Evolutionary conservation across 2,113 vertebrate genomes (phyloP), one percentile per base, ranked within the genome.

Genomic region (Labeo catla): DNA sequence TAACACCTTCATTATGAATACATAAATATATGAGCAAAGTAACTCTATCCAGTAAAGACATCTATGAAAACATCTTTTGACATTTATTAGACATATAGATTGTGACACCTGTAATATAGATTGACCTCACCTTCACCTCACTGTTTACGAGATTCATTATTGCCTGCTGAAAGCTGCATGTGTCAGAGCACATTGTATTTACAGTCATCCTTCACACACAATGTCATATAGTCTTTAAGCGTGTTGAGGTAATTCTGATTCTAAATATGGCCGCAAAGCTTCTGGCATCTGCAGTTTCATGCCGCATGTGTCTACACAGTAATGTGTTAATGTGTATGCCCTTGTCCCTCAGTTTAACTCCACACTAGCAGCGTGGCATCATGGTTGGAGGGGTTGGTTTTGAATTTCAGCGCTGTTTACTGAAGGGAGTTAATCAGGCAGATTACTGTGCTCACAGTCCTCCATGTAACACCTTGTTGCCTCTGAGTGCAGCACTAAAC

Each of bases 401-500:
- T 59, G 61, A 81, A 81, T 83, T 66, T 83, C 28, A 54, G 13
- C 28, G 4, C 47, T 70, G 81, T 70, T 70, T 70, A 50, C 81
- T 52, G 65, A 77, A 77, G 74, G 54, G 52, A 68, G 63, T 83
- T 83, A 83, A 83, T 70, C 63, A 83, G 45, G 9, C 7, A 3
- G 59, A 65, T 81, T 47, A 81, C 57, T 65, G 59, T 49, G 21
- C 23, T 19, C 47, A 52, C 65, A 52, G 63, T 68, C 15, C 52
- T 68, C 47, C 61, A 49, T 68, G 63, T 68, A 68, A 82, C 80
- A 82, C 23, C 45, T 83, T 70, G 65, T 68, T 70, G 45, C 61
- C 45, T 82, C 43, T 11, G 63, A 83, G 63, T 70, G 61, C 63
- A 39, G 47, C 63, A 54, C 28, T 83, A 66, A 49, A 80, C 57